Percentiles rank a stretch among this genome's conserved stretches.
Evolutionary conservation across 2,113 vertebrate species (phyloP).

Genomic region (Loxodonta africana): DNA sequence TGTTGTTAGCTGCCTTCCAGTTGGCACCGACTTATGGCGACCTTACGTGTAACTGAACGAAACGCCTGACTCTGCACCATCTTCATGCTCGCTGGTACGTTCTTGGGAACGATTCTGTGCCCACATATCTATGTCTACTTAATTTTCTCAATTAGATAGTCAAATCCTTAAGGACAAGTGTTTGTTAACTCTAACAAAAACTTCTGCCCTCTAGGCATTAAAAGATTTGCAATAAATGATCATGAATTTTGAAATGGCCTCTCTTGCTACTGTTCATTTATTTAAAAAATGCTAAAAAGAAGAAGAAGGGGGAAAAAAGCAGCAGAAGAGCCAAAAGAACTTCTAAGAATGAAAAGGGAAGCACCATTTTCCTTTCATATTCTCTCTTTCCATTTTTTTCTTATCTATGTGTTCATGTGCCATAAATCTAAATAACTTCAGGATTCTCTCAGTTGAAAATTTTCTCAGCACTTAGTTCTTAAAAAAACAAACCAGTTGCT

Average conservation of each 20-base stretch:
- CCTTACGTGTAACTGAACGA: not conserved
- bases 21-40: not conserved
- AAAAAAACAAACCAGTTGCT: not conserved
- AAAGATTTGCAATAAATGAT: not conserved
- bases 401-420: not conserved
- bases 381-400: not conserved
- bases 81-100: not conserved
- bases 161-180: not conserved
- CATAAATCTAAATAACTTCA: not conserved
- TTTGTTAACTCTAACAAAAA: not conserved
- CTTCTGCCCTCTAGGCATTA: not conserved
- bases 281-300: not conserved
- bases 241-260: not conserved
- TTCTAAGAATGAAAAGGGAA: not conserved
- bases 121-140: not conserved
- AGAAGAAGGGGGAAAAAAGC: accelerated
- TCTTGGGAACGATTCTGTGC: not conserved
- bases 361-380: not conserved
- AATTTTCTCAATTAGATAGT: not conserved
- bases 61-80: not conserved
- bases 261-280: not conserved
- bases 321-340: not conserved
- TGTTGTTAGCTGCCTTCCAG: not conserved
- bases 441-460: not conserved
- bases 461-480: not conserved